A percentile compares a stretch with the other conserved stretches of the same genome.
phyloP scores from a whole-genome alignment of 2,888 invertebrate genomes.

The Ophion slaviceki region DNA sequence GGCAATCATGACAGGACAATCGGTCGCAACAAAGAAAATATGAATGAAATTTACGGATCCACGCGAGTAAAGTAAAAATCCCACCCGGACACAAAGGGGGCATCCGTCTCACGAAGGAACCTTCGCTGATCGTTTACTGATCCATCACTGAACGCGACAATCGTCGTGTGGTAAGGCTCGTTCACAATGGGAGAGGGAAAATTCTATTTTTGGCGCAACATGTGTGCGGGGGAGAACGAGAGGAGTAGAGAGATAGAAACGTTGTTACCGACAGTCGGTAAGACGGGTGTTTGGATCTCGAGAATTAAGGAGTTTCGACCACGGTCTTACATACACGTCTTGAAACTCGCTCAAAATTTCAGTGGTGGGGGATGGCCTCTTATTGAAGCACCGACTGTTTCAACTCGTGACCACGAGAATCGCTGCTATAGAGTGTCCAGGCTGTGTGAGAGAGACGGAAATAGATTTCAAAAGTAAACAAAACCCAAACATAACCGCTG shows the following conservation, averaged over 20 bases:
- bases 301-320: too few relatives aligned
- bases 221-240: background rate
- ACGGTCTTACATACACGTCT: too few relatives aligned
- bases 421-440: too few relatives aligned
- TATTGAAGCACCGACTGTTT: too few relatives aligned
- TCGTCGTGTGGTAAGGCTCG: conserved; percentile 35
- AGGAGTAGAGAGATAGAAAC: background rate
- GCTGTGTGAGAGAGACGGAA: too few relatives aligned
- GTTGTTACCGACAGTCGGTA: conserved; percentile 10
- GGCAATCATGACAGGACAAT: conserved; percentile 37
- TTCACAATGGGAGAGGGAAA: conserved; percentile 31
- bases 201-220: conserved; percentile 2
- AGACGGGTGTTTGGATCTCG: background rate
- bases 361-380: too few relatives aligned
- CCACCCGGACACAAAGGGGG: conserved; percentile 30
- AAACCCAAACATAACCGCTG: too few relatives aligned
- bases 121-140: conserved; percentile 60
- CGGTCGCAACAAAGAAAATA: conserved; percentile 7
- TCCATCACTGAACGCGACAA: conserved; percentile 59
- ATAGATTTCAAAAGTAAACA: too few relatives aligned
- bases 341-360: too few relatives aligned
- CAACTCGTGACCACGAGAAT: too few relatives aligned
- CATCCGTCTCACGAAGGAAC: conserved; percentile 34
- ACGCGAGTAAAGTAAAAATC: conserved; percentile 28
- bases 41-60: conserved; percentile 27